A percentile compares a stretch with the other conserved stretches of the same genome.
Evolutionary conservation across 2,797 vertebrate species (phyloP).

Genomic region (Arctocebus calabarensis): DNA sequence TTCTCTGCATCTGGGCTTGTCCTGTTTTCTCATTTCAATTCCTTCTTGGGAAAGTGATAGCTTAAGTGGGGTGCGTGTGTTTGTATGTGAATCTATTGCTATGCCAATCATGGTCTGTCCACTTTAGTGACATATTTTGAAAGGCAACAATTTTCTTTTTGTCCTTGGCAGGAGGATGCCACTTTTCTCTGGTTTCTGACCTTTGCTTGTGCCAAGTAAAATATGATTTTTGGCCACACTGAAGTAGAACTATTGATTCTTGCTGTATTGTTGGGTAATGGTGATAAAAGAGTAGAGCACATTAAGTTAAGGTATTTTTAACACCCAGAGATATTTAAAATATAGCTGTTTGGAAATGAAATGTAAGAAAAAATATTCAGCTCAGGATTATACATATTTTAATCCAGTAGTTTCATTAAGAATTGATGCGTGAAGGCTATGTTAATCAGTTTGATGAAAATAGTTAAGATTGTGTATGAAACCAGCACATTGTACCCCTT

Average conservation of each 20-base stretch:
- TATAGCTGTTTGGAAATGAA: not conserved
- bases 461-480: too few species aligned
- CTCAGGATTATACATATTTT: not conserved
- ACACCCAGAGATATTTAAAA: not conserved
- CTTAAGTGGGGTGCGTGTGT: not conserved
- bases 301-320: conserved; percentile 16
- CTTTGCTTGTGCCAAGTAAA: not conserved
- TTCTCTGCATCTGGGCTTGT: not conserved
- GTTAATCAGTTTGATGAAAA: too few species aligned
- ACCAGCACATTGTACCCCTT: too few species aligned
- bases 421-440: not conserved
- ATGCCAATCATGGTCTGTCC: not conserved
- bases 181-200: conserved; percentile 11
- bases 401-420: conserved; percentile 1
- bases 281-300: not conserved
- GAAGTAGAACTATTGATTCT: not conserved
- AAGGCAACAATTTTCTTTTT: conserved; percentile 15
- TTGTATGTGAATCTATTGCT: not conserved
- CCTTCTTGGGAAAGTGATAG: not conserved
- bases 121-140: conserved; percentile 27
- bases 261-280: not conserved
- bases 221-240: not conserved
- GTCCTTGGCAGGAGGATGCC: not conserved
- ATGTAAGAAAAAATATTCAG: not conserved
- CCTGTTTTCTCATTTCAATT: conserved; percentile 14